Evolutionary conservation across 2,797 vertebrate genomes (phyloP), one percentile per base, ranked within the genome.

Genomic region (Diplodus puntazzo): DNA sequence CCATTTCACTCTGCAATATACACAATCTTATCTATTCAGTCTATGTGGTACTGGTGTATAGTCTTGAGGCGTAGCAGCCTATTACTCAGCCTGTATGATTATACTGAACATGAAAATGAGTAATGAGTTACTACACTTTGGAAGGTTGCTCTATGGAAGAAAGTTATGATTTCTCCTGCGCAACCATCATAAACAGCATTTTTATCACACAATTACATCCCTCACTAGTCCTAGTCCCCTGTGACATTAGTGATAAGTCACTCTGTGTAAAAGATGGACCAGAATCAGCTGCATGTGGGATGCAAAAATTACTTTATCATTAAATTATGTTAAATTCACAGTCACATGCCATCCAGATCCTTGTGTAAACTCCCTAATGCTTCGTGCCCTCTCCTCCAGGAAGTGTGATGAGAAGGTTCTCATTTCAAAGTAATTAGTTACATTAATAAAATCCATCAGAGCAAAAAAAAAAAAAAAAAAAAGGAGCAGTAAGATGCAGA

Each of bases 331-430:
- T 18, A 11, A 11, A 16, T 42, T 55, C 23, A 12, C 11, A 45
- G 30, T 57, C 54, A 25, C 34, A 73, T 30, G 23, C 55, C 52
- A 27, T 30, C 20, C 3, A 46, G 54, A 20, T 2, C 13, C 23
- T n/a, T 1, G 20, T 55, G 27, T 21, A 3, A 42, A 57, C 27
- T 49, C 71, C 23, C 57, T 42, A 5, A 3, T 25, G 11, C 53
- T 18, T 43, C 27, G 73, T 53, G 16, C 70, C 9, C 27, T 65
- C 60, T 75, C 12, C 20, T 20, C 6, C 58, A 66, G 79, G 69
- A 74, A 69, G 74, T 21, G 30, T 54, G 46, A 70, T 3, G 6
- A 74, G 73, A 43, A 80, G 27, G 53, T 48, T 54, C 23, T 30
- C 1, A 59, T 78, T 72, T 45, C 17, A 61, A 18, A 58, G 49